A percentile compares a stretch with the other conserved stretches of the same genome.
Conservation (phyloP, 2,113 vertebrate genomes). For the Heloderma charlesbogerti region DNA sequence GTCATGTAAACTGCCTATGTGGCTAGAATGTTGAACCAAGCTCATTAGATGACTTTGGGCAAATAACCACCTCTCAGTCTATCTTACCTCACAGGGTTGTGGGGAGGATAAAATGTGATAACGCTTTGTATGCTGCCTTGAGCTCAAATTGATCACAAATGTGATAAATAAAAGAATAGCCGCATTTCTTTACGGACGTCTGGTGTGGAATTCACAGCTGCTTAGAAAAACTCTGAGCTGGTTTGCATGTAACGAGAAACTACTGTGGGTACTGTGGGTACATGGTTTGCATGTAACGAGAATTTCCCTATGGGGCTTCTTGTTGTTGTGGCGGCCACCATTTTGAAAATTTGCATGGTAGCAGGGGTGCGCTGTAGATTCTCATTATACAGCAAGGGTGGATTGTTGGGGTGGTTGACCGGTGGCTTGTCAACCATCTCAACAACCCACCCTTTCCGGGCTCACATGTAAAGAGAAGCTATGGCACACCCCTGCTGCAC, state of each 20-base stretch:
- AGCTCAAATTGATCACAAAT: neutral
- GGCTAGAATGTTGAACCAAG: neutral
- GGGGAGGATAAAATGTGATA: neutral
- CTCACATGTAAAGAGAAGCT: too few relatives aligned
- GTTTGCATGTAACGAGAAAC: too few relatives aligned
- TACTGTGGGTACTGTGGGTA: neutral
- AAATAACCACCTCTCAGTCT: neutral
- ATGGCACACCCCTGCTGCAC: too few relatives aligned
- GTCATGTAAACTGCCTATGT: neutral
- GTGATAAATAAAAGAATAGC: neutral
- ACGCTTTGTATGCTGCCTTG: neutral
- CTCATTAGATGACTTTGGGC: neutral
- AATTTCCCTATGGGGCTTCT: neutral
- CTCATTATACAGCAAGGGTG: too few relatives aligned
- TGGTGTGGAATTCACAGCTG: neutral
- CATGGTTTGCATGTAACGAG: too few relatives aligned
- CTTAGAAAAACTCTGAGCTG: neutral
- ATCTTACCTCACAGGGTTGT: neutral
- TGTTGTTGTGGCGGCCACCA: too few relatives aligned
- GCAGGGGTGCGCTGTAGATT: too few relatives aligned
- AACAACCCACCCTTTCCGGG: too few relatives aligned
- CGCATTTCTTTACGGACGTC: neutral
- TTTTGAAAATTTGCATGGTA: too few relatives aligned
- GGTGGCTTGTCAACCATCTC: too few relatives aligned
- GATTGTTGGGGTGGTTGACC: too few relatives aligned